Evolutionary conservation across 2,797 vertebrate species (phyloP).

Genomic region (Eutrigla gurnardus): DNA sequence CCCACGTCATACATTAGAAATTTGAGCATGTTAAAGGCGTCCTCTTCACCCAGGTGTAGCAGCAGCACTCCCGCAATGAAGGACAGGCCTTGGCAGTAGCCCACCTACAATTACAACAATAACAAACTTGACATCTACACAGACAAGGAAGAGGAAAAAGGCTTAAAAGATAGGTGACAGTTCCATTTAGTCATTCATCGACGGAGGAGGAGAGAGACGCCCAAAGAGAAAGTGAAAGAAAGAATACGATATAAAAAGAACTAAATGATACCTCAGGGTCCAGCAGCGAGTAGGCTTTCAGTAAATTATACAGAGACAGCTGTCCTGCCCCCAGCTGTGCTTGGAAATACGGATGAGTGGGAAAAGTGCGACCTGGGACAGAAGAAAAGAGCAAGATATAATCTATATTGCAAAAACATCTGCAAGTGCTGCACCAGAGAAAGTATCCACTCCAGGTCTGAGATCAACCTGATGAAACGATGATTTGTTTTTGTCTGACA

Average conservation of each 20-base stretch:
- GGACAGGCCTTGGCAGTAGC: slow-evolving; percentile 97
- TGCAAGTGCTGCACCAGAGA: slow-evolving; percentile 12
- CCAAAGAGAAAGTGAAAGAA: slow-evolving; percentile 1
- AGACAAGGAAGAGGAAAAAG: not conserved
- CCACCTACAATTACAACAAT: slow-evolving; percentile 81
- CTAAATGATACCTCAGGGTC: slow-evolving; percentile 88
- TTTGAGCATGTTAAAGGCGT: slow-evolving; percentile 95
- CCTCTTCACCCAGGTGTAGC: slow-evolving; percentile 96
- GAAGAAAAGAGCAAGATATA: slow-evolving; percentile 28
- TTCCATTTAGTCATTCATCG: not conserved
- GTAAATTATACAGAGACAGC: slow-evolving; percentile 95
- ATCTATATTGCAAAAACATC: slow-evolving; percentile 20
- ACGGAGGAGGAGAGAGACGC: not conserved
- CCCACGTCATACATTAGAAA: slow-evolving; percentile 97
- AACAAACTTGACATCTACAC: slow-evolving; percentile 31
- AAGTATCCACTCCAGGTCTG: not conserved
- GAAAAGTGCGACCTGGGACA: slow-evolving; percentile 94
- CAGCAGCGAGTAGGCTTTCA: slow-evolving; percentile 97
- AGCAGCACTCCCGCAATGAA: slow-evolving; percentile 96
- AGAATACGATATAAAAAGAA: not conserved
- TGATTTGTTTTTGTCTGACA: slow-evolving; percentile 22
- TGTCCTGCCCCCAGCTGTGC: slow-evolving; percentile 96
- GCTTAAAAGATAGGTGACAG: slow-evolving; percentile 17
- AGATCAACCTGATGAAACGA: slow-evolving; percentile 1
- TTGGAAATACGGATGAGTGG: slow-evolving; percentile 97